Evolutionary conservation across 2,888 invertebrate genomes (phyloP).

Genomic region (Cartodere bifasciata): DNA sequence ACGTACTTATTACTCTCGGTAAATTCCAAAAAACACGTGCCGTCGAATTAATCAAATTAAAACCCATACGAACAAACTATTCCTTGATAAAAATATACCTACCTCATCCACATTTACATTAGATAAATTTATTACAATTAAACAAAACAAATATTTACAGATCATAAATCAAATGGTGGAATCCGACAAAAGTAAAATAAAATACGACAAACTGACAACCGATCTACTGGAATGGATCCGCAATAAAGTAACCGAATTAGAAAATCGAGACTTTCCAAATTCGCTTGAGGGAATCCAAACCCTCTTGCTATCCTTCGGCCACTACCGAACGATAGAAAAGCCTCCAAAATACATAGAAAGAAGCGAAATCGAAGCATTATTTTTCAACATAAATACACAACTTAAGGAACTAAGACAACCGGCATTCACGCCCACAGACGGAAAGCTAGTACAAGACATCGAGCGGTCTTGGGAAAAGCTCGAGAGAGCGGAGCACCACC

Average conservation of each 20-base stretch:
- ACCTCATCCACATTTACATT: too few species aligned
- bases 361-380: constrained; percentile 92
- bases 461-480: constrained; percentile 89
- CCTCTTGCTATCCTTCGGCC: constrained; percentile 79
- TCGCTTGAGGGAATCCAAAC: constrained; percentile 89
- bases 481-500: constrained; percentile 85
- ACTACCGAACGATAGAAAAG: constrained; percentile 93
- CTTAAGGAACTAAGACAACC: constrained; percentile 89
- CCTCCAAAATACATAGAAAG: constrained; percentile 96
- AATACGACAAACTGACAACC: constrained; percentile 75
- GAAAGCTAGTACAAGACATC: constrained; percentile 86
- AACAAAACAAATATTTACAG: too few species aligned
- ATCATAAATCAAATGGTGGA: constrained; percentile 95
- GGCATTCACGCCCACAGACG: constrained; percentile 73
- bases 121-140: too few species aligned
- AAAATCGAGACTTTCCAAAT: constrained; percentile 84
- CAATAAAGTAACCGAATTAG: constrained; percentile 66
- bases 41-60: too few species aligned
- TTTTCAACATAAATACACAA: constrained; percentile 93
- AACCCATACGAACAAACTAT: too few species aligned
- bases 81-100: too few species aligned
- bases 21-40: too few species aligned
- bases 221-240: constrained; percentile 90
- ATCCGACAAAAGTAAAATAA: constrained; percentile 80
- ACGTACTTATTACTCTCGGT: too few species aligned